Conservation (phyloP, 1,140 invertebrate genomes). For the Papilio dardanus region DNA sequence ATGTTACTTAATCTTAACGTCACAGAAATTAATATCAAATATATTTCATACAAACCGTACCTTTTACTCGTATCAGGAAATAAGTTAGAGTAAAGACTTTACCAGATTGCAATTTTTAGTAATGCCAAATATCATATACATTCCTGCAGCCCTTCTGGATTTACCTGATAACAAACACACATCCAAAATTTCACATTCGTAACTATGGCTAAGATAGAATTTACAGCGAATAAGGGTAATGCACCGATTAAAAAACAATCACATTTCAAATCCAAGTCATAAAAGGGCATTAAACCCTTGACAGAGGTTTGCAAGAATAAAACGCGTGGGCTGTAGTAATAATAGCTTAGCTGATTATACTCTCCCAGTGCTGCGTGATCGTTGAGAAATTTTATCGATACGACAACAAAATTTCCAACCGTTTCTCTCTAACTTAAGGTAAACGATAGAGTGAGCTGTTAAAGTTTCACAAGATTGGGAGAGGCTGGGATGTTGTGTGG, state of each 20-base stretch:
- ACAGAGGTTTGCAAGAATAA: constrained; percentile 44
- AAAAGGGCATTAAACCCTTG: constrained; percentile 67
- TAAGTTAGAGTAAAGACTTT: too few species aligned
- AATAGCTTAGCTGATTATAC: constrained; percentile 66
- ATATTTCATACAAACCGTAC: too few species aligned
- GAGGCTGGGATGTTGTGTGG: constrained; percentile 52
- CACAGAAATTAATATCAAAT: too few species aligned
- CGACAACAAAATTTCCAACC: constrained; percentile 35
- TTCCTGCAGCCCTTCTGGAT: too few species aligned
- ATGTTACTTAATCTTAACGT: not conserved
- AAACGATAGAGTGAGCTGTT: constrained; percentile 46
- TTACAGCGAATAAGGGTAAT: constrained; percentile 11
- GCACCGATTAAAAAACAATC: constrained; percentile 28
- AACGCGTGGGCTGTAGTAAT: constrained; percentile 63
- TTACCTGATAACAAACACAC: too few species aligned
- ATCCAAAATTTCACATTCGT: too few species aligned
- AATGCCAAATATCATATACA: too few species aligned
- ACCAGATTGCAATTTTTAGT: too few species aligned
- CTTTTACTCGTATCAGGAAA: too few species aligned
- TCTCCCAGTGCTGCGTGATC: constrained; percentile 50
- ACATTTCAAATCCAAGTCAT: constrained; percentile 43
- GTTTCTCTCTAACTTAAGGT: constrained; percentile 40
- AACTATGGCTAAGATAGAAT: not conserved
- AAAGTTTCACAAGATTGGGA: constrained; percentile 38
- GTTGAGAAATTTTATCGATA: constrained; percentile 46